Conservation (phyloP, 2,113 vertebrate genomes). For the Oryzias celebensis region DNA sequence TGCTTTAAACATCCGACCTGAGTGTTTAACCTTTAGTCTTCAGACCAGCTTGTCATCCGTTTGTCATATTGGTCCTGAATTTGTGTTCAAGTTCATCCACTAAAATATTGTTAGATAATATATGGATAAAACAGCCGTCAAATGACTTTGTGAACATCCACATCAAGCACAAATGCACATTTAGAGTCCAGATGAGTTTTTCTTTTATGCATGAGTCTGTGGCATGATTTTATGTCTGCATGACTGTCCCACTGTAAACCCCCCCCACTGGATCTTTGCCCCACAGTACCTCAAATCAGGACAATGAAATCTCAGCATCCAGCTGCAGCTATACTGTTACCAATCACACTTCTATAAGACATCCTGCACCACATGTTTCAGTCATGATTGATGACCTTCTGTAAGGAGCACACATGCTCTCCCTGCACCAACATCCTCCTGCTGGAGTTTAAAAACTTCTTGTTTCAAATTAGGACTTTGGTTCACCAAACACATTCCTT, state of each 20-base stretch:
- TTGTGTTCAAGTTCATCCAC: neutral
- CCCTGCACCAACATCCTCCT: no score
- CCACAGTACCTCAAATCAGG: no score
- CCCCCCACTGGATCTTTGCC: neutral
- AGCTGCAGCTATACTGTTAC: no score
- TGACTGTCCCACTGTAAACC: conserved; percentile 48
- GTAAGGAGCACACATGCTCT: no score
- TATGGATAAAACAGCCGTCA: neutral
- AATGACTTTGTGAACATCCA: neutral
- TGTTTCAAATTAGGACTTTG: no score
- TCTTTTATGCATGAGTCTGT: conserved; percentile 58
- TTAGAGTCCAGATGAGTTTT: conserved; percentile 4
- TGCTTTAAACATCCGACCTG: conserved; percentile 4
- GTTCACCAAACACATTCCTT: no score
- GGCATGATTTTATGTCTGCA: conserved; percentile 67
- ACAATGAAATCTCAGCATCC: no score
- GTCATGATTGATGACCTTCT: no score
- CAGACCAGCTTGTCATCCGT: neutral
- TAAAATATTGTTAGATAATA: neutral
- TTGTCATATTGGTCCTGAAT: conserved; percentile 13
- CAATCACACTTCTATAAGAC: no score
- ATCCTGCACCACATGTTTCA: no score
- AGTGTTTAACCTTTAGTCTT: neutral
- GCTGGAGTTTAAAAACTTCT: no score
- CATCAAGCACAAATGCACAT: conserved; percentile 2